These are phyloP conservation scores for Pipistrellus pipistrellus DNA, from an alignment of 2,797 vertebrate genomes.

Conservation along the genomic window DNA sequence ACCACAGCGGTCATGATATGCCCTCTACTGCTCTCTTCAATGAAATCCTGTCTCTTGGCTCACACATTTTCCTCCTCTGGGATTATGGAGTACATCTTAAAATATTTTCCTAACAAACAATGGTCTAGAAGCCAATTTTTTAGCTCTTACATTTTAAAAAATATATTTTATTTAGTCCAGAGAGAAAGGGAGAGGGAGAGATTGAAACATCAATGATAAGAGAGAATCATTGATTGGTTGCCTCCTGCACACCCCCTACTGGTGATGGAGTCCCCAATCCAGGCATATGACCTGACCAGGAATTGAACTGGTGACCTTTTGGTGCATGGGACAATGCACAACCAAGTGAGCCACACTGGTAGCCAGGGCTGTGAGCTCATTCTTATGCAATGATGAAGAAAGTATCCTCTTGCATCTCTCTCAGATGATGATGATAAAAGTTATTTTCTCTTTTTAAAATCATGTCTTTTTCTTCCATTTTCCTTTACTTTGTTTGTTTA, in stretches of 20 bases:
- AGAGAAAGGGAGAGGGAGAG: neutral
- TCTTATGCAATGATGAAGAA: neutral
- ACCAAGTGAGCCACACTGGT: neutral
- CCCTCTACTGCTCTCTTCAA: neutral
- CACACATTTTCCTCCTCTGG: neutral
- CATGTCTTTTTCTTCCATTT: neutral
- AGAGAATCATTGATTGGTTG: neutral
- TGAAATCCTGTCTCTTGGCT: neutral
- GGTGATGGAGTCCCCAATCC: neutral
- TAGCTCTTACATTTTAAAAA: neutral
- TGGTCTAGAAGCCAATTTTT: neutral
- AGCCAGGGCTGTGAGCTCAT: neutral
- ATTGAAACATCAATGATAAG: neutral
- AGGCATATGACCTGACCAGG: neutral
- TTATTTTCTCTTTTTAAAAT: slow-evolving; percentile 23
- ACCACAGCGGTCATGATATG: rapidly evolving
- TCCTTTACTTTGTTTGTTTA: neutral
- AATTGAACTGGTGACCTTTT: neutral
- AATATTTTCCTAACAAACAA: neutral
- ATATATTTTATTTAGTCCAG: neutral
- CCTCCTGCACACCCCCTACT: neutral
- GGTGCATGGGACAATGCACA: neutral
- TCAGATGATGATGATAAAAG: neutral
- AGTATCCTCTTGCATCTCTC: neutral
- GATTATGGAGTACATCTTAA: neutral